Base-by-base conservation (phyloP, 2,797 vertebrate species). In the Catharus ustulatus region DNA sequence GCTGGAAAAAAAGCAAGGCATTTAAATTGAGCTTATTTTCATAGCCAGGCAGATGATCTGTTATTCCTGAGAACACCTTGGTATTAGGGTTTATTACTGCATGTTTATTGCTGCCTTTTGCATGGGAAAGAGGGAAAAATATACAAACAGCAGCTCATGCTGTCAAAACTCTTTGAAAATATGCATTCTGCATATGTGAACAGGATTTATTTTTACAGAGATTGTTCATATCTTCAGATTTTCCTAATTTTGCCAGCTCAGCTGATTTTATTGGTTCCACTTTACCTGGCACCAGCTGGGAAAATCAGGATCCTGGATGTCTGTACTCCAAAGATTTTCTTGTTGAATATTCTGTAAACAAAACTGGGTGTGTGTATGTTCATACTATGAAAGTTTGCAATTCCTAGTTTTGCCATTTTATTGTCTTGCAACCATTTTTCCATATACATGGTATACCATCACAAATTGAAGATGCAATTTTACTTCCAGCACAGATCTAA, bases 1-100 rank as follows among this genome's bases (percentile, higher is more conserved):
- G 73, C 54, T 89, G 78, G 58, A 7, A 87, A 82, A 81, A 90
- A 64, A 46, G 15, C 48, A 80, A 68, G 6, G 0, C 27, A 66
- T 90, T 87, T 91, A 84, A 95, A 72, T n/a, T 21, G 23, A 64
- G 36, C 36, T 85, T 92, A 51, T 95, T 95, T 91, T 74, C 69
- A 26, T 75, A 71, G 78, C 48, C 57, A 78, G 49, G 46, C 30
- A 59, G 83, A 66, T 36, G 82, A 95, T 92, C 49, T 71, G 34
- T 78, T 89, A 42, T 82, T 79, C 23, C 46, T n/a, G 34, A 79
- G 77, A 66, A 89, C 29, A 78, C 55, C 69, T 88, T 66, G 42
- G 66, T 58, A 48, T 62, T 89, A 22, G 8, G 15, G 29, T 52
- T 86, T 90, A 38, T 85, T 77, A 24, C 42, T 91, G 43, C 15